Percentiles rank a stretch among this genome's conserved stretches.
Conservation (phyloP, 2,888 invertebrate genomes). For the Horisme vitalbata region DNA sequence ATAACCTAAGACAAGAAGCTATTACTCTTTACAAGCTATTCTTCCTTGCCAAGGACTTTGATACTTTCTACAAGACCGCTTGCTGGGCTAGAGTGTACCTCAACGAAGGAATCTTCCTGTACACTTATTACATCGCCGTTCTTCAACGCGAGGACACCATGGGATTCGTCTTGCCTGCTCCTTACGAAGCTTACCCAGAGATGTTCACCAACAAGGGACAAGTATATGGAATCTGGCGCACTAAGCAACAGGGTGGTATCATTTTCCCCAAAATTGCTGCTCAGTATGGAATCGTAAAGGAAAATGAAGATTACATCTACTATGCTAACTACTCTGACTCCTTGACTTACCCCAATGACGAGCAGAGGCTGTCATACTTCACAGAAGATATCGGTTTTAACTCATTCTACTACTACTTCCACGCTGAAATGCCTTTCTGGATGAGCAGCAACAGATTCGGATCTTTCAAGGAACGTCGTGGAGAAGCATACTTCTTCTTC, state of each 20-base stretch:
- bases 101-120: conserved; percentile 85
- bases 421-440: conserved; percentile 85
- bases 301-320: conserved; percentile 68
- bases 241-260: conserved; percentile 65
- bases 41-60: conserved; percentile 83
- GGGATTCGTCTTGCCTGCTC: conserved; percentile 84
- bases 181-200: conserved; percentile 86
- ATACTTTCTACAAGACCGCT: conserved; percentile 83
- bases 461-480: conserved; percentile 80
- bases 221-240: conserved; percentile 67
- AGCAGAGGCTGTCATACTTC: conserved; percentile 85
- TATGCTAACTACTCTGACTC: conserved; percentile 84
- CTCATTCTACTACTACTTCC: conserved; percentile 85
- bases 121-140: conserved; percentile 83
- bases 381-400: conserved; percentile 88
- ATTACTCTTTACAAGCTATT: conserved; percentile 82
- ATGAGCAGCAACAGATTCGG: conserved; percentile 76
- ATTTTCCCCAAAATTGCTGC: conserved; percentile 53
- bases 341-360: conserved; percentile 76
- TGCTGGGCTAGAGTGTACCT: conserved; percentile 81
- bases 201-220: conserved; percentile 84
- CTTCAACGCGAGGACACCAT: conserved; percentile 82
- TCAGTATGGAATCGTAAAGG: conserved; percentile 64
- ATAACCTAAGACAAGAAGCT: conserved; percentile 72
- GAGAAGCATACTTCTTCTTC: conserved; percentile 85